A percentile compares a stretch with the other conserved stretches of the same genome.
phyloP scores from a whole-genome alignment of 2,888 invertebrate genomes.

The Eubasilissa splendida region DNA sequence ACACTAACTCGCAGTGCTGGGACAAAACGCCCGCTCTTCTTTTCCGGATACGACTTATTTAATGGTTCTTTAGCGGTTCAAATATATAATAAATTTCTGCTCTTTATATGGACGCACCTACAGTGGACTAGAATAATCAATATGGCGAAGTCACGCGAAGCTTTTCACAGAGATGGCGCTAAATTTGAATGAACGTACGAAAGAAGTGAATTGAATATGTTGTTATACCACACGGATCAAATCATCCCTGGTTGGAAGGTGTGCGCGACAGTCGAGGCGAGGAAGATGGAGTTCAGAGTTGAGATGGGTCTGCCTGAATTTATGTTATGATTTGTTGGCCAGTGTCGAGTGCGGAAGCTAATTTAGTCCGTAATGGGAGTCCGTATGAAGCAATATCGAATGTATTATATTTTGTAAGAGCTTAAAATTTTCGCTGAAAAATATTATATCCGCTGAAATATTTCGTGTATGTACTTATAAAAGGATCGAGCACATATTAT shows the following conservation, averaged over 20 bases:
- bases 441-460: neutral
- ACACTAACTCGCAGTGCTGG: too few species aligned
- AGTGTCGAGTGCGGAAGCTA: neutral
- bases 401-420: neutral
- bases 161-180: too few species aligned
- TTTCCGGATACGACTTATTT: neutral
- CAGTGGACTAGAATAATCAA: neutral
- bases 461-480: neutral
- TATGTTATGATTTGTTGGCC: neutral
- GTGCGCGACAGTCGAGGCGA: neutral
- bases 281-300: neutral
- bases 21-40: neutral
- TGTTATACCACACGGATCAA: neutral
- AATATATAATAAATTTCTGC: neutral
- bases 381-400: constrained; percentile 19
- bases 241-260: neutral
- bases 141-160: neutral
- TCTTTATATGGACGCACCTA: neutral
- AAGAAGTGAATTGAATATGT: too few species aligned
- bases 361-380: neutral
- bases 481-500: neutral
- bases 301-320: neutral
- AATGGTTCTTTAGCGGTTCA: too few species aligned
- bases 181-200: too few species aligned
- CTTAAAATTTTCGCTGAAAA: neutral